Percentiles rank a stretch among this genome's conserved stretches.
Evolutionary conservation across 2,888 invertebrate species (phyloP).

Genomic region (Polydrusus tereticollis): DNA sequence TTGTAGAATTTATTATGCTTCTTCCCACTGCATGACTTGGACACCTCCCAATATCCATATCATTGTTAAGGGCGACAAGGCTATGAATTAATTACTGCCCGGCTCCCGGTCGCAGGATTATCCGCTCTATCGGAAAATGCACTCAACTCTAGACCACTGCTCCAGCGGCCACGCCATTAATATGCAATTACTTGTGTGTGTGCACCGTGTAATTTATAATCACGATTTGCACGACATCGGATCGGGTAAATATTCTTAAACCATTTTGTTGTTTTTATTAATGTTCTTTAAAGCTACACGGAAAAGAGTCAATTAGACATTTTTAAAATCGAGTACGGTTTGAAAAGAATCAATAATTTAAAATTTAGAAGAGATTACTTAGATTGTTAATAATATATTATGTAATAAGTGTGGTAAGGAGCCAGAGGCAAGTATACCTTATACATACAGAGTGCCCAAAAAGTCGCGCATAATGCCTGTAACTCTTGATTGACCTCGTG

Average conservation of each 20-base stretch:
- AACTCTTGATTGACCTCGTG: too few relatives aligned
- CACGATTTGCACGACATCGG: constrained; percentile 21
- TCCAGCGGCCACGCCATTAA: constrained; percentile 31
- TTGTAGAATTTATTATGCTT: not conserved
- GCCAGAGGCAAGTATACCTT: too few relatives aligned
- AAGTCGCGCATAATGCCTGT: too few relatives aligned
- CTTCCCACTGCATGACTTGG: not conserved
- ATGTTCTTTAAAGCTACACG: not conserved
- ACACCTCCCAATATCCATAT: constrained; percentile 4
- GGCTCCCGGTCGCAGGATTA: constrained; percentile 33
- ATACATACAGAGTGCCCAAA: too few relatives aligned
- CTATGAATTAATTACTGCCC: constrained; percentile 28
- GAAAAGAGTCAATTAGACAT: too few relatives aligned
- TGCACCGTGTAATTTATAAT: constrained; percentile 39
- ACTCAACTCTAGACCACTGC: constrained; percentile 32
- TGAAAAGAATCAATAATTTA: too few relatives aligned
- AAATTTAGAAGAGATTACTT: too few relatives aligned
- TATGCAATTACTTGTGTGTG: constrained; percentile 41
- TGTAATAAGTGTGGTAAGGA: too few relatives aligned
- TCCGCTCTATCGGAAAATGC: constrained; percentile 39
- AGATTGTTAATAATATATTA: too few relatives aligned
- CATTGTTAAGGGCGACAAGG: constrained; percentile 24
- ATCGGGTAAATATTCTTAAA: not conserved
- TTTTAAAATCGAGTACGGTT: too few relatives aligned
- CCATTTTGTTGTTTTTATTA: not conserved